Evolutionary conservation across 2,113 vertebrate species (phyloP).

Genomic region (Ciconia maguari): DNA sequence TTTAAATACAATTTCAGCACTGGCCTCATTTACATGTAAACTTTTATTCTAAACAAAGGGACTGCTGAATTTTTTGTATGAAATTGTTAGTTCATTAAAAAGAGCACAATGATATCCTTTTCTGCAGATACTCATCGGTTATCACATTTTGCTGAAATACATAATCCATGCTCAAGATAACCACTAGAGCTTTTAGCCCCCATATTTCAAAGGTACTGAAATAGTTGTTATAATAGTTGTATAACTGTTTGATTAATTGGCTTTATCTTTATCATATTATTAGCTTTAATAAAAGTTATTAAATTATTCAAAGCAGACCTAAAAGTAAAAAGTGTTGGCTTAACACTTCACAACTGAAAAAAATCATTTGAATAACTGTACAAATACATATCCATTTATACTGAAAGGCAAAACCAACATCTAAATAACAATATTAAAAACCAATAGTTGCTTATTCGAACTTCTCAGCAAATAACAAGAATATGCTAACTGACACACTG

Average conservation of each 20-base stretch:
- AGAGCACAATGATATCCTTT: slow-evolving; percentile 56
- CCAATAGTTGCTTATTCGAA: neutral
- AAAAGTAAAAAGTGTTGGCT: neutral
- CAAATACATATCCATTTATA: neutral
- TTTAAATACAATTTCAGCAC: slow-evolving; percentile 61
- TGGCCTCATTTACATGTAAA: slow-evolving; percentile 67
- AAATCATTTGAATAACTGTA: neutral
- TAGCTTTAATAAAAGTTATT: neutral
- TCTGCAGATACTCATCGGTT: slow-evolving; percentile 61
- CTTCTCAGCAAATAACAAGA: neutral
- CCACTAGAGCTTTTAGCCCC: slow-evolving; percentile 17
- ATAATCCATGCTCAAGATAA: neutral
- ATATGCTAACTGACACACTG: neutral
- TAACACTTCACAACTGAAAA: neutral
- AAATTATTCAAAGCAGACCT: neutral
- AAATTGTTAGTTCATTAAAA: slow-evolving; percentile 72
- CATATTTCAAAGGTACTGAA: neutral
- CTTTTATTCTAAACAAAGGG: slow-evolving; percentile 66
- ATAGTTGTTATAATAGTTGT: neutral
- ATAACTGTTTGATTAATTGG: neutral
- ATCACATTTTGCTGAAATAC: slow-evolving; percentile 55
- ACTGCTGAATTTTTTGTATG: slow-evolving; percentile 56
- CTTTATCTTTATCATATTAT: neutral
- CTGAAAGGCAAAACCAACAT: neutral
- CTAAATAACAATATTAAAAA: neutral